Conservation (phyloP, 1,140 invertebrate species). For the Drosophila ogumai region DNA sequence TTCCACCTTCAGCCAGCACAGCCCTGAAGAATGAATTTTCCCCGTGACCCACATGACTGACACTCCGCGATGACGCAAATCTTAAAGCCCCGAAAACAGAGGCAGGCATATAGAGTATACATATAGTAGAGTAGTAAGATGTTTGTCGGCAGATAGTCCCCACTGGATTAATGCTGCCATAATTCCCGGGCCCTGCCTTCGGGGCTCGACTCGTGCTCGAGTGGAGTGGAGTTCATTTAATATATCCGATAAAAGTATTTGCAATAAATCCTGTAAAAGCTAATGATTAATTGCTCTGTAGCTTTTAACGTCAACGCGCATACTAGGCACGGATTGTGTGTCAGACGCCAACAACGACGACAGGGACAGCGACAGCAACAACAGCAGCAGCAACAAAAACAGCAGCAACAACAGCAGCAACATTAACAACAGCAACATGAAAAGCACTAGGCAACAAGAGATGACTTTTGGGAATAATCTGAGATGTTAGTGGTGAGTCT, state of each 20-base stretch:
- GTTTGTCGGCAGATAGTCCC: slow-evolving; percentile 71
- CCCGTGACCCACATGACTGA: slow-evolving; percentile 59
- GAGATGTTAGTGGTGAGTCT: no score
- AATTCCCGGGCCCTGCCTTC: slow-evolving; percentile 65
- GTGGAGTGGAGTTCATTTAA: slow-evolving; percentile 82
- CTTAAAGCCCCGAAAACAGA: slow-evolving; percentile 62
- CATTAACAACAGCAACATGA: slow-evolving; percentile 26
- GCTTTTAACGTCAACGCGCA: slow-evolving; percentile 81
- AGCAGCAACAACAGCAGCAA: slow-evolving; percentile 8
- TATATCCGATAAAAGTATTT: slow-evolving; percentile 84
- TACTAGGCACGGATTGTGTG: slow-evolving; percentile 80
- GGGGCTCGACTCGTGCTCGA: slow-evolving; percentile 23
- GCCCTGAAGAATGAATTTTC: slow-evolving; percentile 58
- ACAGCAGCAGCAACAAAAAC: slow-evolving; percentile 8
- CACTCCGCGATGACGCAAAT: slow-evolving; percentile 74
- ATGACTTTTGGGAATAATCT: not conserved
- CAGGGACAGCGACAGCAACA: slow-evolving; percentile 10
- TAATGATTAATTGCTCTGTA: slow-evolving; percentile 83
- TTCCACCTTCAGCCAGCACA: not conserved
- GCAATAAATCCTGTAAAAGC: slow-evolving; percentile 84
- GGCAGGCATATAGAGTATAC: not conserved
- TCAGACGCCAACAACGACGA: slow-evolving; percentile 52
- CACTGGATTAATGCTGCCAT: slow-evolving; percentile 82
- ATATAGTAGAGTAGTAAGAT: slow-evolving; percentile 56
- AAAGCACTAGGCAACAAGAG: slow-evolving; percentile 5